Evolutionary conservation across 1,140 invertebrate species (phyloP), one percentile per base, ranked within the genome.

Genomic region (Procambarus clarkii): DNA sequence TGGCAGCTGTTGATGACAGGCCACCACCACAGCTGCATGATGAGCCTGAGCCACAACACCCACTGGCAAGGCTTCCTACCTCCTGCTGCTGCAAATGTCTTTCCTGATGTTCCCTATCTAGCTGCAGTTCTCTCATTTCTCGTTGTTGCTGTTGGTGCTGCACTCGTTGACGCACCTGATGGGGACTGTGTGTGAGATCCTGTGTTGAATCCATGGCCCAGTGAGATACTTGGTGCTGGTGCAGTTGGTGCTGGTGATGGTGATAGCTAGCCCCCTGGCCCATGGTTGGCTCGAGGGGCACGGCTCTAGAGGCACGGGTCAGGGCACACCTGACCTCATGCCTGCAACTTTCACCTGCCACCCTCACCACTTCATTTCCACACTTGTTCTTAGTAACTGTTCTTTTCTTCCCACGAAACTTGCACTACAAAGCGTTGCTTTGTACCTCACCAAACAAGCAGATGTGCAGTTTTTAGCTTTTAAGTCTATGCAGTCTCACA

Each of bases 191-290:
- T 45, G 90, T 64, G 77, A 77, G 78, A 11, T 86, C 84, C 3
- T 54, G 24, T 2, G 79, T 18, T 24, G 84, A 21, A 24, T 86
- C 84, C 90, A 83, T 82, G 85, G 84, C 64, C 87, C 46, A 74
- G 58, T 24, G 78, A 21, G 84, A 78, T n/a, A 18, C 58, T 45
- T 85, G 77, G n/a, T 77, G 78, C n/a, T 86, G 77, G 64, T 76
- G 90, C 46, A 11, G 13, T 34, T 69, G 78, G 48, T 78, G 90
- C 54, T 82, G 50, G 78, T 82, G 81, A n/a, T 91, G 90, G 21
- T 78, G 85, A 46, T 91, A 79, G 90, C 90, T 91, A 54, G 84
- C 77, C 58, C 58, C 82, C 90, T 86, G 90, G 82, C 90, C 90
- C 90, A 91, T 91, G 77, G 54, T 44, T 48, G 88, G 48, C 54